Conservation (phyloP, 2,113 vertebrate species). For the Ramphastos sulfuratus region DNA sequence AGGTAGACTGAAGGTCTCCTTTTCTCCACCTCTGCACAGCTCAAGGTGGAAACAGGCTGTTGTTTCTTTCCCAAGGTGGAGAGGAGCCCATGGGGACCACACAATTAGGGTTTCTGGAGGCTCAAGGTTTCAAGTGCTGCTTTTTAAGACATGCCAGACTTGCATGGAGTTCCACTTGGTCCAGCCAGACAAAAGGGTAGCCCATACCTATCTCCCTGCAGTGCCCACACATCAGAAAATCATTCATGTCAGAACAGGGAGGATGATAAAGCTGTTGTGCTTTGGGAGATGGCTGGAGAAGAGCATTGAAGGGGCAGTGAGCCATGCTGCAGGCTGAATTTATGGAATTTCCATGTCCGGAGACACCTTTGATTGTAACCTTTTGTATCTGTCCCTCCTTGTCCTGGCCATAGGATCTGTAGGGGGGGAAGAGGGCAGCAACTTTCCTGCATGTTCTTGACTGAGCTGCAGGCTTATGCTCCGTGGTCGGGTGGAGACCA, state of each 20-base stretch:
- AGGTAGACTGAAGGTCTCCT: conserved; percentile 40
- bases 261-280: not conserved
- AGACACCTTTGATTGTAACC: not conserved
- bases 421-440: not conserved
- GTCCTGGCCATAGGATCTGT: rapidly evolving
- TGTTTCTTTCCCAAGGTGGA: not conserved
- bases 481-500: not conserved
- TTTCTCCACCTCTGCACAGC: not conserved
- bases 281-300: not conserved
- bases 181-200: not conserved
- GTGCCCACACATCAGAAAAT: not conserved
- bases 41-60: not conserved
- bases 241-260: rapidly evolving
- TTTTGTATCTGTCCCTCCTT: not conserved
- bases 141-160: not conserved
- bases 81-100: not conserved
- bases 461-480: rapidly evolving
- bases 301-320: not conserved
- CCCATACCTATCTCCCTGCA: rapidly evolving
- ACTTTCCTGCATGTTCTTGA: rapidly evolving
- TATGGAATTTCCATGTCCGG: not conserved
- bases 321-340: not conserved
- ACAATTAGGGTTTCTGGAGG: rapidly evolving
- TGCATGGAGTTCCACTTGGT: not conserved
- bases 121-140: rapidly evolving